Conservation (phyloP, 2,888 invertebrate genomes). For the Cephus nigrinus region DNA sequence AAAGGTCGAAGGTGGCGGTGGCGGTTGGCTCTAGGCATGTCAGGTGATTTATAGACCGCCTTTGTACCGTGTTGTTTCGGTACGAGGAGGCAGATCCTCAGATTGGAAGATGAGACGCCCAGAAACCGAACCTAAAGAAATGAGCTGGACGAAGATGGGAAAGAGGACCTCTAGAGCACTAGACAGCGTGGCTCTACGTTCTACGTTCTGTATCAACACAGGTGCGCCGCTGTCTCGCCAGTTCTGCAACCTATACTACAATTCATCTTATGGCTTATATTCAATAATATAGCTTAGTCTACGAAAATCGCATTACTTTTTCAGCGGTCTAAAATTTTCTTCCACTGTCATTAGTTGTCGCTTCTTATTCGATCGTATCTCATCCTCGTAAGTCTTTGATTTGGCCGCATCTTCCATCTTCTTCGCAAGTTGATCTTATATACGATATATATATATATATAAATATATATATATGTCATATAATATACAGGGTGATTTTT, state of each 20-base stretch:
- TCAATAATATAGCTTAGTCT: slow-evolving; percentile 19
- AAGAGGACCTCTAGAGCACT: slow-evolving; percentile 27
- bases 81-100: slow-evolving; percentile 12
- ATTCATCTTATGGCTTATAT: neutral
- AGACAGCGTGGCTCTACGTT: slow-evolving; percentile 42
- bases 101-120: slow-evolving; percentile 17
- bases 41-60: slow-evolving; percentile 27
- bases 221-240: slow-evolving; percentile 31
- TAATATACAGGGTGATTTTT: no score
- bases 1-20: slow-evolving; percentile 5
- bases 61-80: slow-evolving; percentile 33
- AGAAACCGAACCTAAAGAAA: slow-evolving; percentile 2
- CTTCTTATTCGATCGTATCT: neutral
- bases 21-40: slow-evolving; percentile 17
- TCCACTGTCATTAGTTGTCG: neutral
- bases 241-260: neutral
- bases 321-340: slow-evolving; percentile 32
- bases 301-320: slow-evolving; percentile 35
- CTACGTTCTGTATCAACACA: slow-evolving; percentile 31
- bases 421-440: neutral
- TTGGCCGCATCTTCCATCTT: neutral
- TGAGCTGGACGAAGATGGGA: slow-evolving; percentile 24
- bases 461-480: no score
- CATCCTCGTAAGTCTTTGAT: neutral
- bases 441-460: no score